A percentile compares a stretch with the other conserved stretches of the same genome.
Evolutionary conservation across 2,113 vertebrate genomes (phyloP).

Genomic region (Macrotis lagotis): DNA sequence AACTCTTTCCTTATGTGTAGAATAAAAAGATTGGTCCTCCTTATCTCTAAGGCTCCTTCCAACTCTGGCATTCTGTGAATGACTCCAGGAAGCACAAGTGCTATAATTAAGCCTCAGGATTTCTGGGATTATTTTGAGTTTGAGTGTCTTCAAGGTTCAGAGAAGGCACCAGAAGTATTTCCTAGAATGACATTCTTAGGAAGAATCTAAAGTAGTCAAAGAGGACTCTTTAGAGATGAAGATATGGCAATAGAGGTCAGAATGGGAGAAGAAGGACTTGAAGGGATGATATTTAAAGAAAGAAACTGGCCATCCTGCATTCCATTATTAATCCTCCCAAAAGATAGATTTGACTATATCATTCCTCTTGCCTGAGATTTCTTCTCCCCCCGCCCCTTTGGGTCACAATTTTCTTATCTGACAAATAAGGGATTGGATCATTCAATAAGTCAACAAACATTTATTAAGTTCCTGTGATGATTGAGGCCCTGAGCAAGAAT

Average conservation of each 20-base stretch:
- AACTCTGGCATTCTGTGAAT: neutral
- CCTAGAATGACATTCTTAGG: neutral
- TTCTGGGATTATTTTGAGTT: neutral
- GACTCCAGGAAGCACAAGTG: neutral
- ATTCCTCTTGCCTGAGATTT: neutral
- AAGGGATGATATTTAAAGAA: neutral
- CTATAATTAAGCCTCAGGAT: neutral
- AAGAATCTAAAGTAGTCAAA: fast-evolving
- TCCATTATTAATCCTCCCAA: neutral
- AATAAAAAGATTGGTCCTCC: neutral
- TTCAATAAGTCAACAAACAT: neutral
- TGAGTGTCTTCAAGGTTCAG: neutral
- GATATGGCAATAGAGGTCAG: neutral
- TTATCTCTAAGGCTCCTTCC: neutral
- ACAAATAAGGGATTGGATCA: neutral
- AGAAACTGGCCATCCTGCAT: neutral
- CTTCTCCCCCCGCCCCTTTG: neutral
- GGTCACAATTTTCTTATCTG: neutral
- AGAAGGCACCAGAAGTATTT: neutral
- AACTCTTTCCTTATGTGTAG: neutral
- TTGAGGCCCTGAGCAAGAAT: neutral
- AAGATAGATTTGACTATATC: neutral
- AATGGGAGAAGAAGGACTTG: neutral
- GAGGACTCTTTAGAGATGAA: fast-evolving
- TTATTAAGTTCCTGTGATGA: neutral